Conservation (phyloP, 92 coral and sea anemone species). For the Porites evermanni region DNA sequence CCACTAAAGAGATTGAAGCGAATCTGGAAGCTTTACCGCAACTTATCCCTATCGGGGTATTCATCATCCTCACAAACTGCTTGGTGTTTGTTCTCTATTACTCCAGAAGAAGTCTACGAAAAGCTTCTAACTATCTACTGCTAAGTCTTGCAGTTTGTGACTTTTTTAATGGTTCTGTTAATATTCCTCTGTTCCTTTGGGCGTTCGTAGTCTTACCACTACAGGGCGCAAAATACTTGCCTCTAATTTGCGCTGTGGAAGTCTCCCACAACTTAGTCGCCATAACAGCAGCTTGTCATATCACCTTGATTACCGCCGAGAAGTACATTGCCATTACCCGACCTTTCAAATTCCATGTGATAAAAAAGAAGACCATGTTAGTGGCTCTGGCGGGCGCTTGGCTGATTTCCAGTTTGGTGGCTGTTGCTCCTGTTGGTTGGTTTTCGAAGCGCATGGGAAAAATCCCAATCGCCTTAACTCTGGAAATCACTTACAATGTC, state of each 20-base stretch:
- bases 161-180: conserved; percentile 64
- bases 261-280: conserved; percentile 68
- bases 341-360: conserved; percentile 75
- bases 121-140: conserved; percentile 66
- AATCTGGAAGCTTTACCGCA: conserved; percentile 23
- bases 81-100: conserved; percentile 65
- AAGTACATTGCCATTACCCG: conserved; percentile 81
- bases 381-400: conserved; percentile 55
- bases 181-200: conserved; percentile 50
- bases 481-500: conserved; percentile 61
- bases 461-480: conserved; percentile 1
- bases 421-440: conserved; percentile 73
- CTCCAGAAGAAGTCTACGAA: conserved; percentile 48
- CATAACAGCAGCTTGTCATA: conserved; percentile 71
- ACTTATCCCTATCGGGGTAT: conserved; percentile 49
- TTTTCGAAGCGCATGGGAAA: not conserved
- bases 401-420: conserved; percentile 64
- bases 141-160: conserved; percentile 71
- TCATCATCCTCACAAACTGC: conserved; percentile 47
- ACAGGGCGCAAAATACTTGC: not conserved
- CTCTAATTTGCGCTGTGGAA: conserved; percentile 33
- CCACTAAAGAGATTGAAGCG: not conserved
- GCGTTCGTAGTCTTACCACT: not conserved
- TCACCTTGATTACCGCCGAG: conserved; percentile 77
- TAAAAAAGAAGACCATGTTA: conserved; percentile 61